phyloP scores from a whole-genome alignment of 2,888 invertebrate genomes.

The Clostera curtula region DNA sequence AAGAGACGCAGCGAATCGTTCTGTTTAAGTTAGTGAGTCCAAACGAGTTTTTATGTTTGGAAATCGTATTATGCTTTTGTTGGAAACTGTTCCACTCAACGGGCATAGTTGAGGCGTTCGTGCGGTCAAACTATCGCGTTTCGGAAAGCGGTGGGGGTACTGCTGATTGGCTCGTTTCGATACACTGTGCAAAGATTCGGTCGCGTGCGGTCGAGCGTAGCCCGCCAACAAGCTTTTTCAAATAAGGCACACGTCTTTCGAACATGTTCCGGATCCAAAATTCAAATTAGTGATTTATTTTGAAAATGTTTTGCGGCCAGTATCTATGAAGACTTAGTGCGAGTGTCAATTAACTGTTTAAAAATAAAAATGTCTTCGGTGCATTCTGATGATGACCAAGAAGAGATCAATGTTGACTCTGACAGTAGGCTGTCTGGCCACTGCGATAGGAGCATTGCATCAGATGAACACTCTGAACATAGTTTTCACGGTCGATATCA shows the following conservation, averaged over 20 bases:
- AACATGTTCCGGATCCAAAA: conserved; percentile 25
- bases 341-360: conserved; percentile 30
- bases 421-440: conserved; percentile 76
- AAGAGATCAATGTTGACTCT: conserved; percentile 80
- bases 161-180: conserved; percentile 62
- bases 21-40: conserved; percentile 70
- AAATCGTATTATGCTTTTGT: conserved; percentile 76
- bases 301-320: conserved; percentile 21
- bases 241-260: conserved; percentile 30
- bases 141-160: conserved; percentile 56
- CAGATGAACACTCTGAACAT: conserved; percentile 74
- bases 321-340: conserved; percentile 32
- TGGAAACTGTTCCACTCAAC: conserved; percentile 73
- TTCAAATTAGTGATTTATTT: conserved; percentile 19
- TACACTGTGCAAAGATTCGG: conserved; percentile 59
- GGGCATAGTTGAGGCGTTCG: conserved; percentile 70
- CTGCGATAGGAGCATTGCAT: conserved; percentile 68
- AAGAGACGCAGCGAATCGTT: conserved; percentile 60
- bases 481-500: conserved; percentile 66
- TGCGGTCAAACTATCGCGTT: conserved; percentile 69
- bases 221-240: conserved; percentile 43
- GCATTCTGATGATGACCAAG: conserved; percentile 78
- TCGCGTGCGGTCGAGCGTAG: conserved; percentile 58
- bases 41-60: conserved; percentile 75
- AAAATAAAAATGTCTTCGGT: conserved; percentile 60